Base-by-base conservation (phyloP, 2,797 vertebrate genomes). In the Austrolebias charrua region DNA sequence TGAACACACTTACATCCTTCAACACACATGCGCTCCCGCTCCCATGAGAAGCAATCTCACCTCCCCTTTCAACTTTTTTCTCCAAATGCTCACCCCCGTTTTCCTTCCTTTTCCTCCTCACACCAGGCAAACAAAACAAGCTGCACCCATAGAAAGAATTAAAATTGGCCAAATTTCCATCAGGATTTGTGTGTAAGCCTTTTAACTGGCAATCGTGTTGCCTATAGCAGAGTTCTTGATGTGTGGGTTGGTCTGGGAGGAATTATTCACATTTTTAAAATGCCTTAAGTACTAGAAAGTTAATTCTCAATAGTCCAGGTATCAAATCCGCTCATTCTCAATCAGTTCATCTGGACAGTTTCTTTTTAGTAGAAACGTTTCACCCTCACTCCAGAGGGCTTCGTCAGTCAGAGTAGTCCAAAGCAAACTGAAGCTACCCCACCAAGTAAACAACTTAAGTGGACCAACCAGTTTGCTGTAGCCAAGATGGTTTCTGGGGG, bases 11-110 rank as follows among this genome's bases (percentile, higher is more conserved):
- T 28, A 63, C 64, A 52, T 33, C 19, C 51, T 45, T 43, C 46
- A 52, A 67, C 69, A 70, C 73, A 71, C 70, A 71, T 68, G 50
- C 80, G 65, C 76, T 60, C 71, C 60, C 40, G 63, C 75, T 70
- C 75, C 79, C 79, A 78, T 48, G 60, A 83, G 81, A 78, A 79
- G 69, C 55, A 75, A 66, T 72, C 74, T 76, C 48, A 28, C 77
- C 75, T 85, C 59, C 78, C 73, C 76, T 75, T 73, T 66, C 82
- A 87, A 86, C 76, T 81, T 88, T 86, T 69, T 72, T 33, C 8
- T 35, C 55, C 51, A 69, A 69, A 71, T 78, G 79, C 64, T 78
- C 66, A 75, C 75, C 54, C 60, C 63, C 70, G 56, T 60, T 83
- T 81, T 77, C 54, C 68, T 2, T 38, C 52, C 31, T 31, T 60